Base-by-base conservation (phyloP, 2,113 vertebrate genomes). In the Melierax canorus region DNA sequence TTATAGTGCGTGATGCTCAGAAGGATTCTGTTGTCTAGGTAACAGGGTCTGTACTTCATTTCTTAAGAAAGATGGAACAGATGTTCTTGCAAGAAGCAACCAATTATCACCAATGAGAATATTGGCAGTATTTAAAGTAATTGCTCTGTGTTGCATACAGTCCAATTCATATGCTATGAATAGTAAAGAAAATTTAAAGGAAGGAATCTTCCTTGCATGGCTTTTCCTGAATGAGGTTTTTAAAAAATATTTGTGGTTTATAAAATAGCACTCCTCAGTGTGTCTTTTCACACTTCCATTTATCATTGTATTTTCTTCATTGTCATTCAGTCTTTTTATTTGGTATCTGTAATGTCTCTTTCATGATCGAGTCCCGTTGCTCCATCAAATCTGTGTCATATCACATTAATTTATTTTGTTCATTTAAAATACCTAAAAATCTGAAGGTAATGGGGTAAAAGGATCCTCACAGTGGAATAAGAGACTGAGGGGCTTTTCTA, bases 1-100 rank as follows among this genome's bases (percentile, higher is more conserved):
- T 56, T 78, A 51, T 55, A 91, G 56, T 50, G 22, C 4, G 11
- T 46, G 92, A 81, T 96, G 58, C 89, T 95, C 93, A 63, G 88
- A 94, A 97, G 81, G 90, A 79, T 91, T 92, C 94, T 95, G 96
- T 97, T 97, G 96, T 94, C 97, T 94, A 96, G 96, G 97, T 92
- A 97, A 97, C 97, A 76, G 80, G 71, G 67, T 91, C 83, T 94
- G 90, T 56, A 50, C 86, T 89, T 82, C 53, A 32, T 90, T 94
- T 94, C 94, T 95, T 87, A 69, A 90, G 96, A 67, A 95, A 89
- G 94, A 94, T 72, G 58, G 88, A 97, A 88, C 96, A 97, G 96
- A 97, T 97, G 97, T 96, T 97, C 92, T 85, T 92, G 73, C 81
- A 85, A 94, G 89, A 92, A 96, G 91, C 92, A 66, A 79, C 91